Conservation (phyloP, 2,888 invertebrate genomes). For the Litoditis marina region DNA sequence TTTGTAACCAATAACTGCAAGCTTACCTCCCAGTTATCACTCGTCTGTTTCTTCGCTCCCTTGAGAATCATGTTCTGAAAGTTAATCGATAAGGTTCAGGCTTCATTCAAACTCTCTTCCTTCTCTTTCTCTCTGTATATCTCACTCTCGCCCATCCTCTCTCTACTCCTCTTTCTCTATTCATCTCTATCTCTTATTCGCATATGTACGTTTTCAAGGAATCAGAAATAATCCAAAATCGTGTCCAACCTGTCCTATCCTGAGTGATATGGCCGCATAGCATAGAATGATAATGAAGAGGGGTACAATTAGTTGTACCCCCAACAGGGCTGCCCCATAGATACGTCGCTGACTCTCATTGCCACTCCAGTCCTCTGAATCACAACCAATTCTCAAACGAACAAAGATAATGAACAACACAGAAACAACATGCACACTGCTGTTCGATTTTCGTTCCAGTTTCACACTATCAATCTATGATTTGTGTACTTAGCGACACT, state of each 20-base stretch:
- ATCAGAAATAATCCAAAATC: background rate
- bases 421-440: background rate
- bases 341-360: constrained; percentile 40
- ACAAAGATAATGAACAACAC: background rate
- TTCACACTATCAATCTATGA: too few relatives aligned
- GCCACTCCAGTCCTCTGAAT: constrained; percentile 37
- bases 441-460: too few relatives aligned
- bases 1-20: background rate
- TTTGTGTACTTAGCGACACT: too few relatives aligned
- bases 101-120: background rate
- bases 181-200: too few relatives aligned
- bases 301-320: constrained; percentile 57
- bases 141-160: too few relatives aligned
- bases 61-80: constrained; percentile 53
- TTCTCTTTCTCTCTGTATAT: background rate
- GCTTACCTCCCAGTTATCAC: constrained; percentile 46
- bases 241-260: constrained; percentile 50
- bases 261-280: constrained; percentile 57
- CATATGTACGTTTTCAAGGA: too few relatives aligned
- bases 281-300: constrained; percentile 57
- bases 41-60: constrained; percentile 45
- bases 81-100: background rate
- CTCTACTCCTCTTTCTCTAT: background rate
- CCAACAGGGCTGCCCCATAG: constrained; percentile 53
- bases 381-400: background rate